These are phyloP conservation scores for Misgurnus mizolepis DNA, from an alignment of 2,113 vertebrate species.

Conservation along the genomic window DNA sequence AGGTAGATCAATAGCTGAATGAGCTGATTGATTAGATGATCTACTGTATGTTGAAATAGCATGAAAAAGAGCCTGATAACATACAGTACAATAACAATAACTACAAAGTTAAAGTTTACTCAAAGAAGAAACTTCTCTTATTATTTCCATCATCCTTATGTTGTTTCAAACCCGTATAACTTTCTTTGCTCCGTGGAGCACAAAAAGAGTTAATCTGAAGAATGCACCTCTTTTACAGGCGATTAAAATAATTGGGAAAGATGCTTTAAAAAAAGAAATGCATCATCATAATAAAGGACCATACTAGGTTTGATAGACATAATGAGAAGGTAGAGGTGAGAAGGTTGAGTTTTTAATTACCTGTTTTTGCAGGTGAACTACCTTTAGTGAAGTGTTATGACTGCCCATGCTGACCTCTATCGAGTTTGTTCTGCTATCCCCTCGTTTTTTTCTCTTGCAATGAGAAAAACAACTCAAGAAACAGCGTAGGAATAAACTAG, in stretches of 20 bases:
- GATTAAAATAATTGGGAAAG: too few species aligned
- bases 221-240: not conserved
- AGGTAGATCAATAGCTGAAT: constrained; percentile 10
- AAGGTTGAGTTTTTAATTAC: not conserved
- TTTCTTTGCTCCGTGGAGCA: not conserved
- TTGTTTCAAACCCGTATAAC: not conserved
- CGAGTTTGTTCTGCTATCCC: not conserved
- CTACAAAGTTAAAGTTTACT: too few species aligned
- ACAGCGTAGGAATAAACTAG: not conserved
- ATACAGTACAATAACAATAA: too few species aligned
- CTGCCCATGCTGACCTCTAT: not conserved
- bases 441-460: too few species aligned
- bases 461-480: not conserved
- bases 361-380: too few species aligned
- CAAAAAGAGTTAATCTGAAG: not conserved
- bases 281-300: too few species aligned
- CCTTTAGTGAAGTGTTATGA: constrained; percentile 1
- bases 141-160: not conserved
- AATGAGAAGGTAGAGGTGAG: not conserved
- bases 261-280: too few species aligned
- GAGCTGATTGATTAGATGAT: constrained; percentile 14
- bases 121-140: not conserved
- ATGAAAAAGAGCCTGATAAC: constrained; percentile 2
- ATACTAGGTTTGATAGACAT: not conserved
- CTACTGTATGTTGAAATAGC: not conserved